Percentiles rank a stretch among this genome's conserved stretches.
These are phyloP conservation scores for Chaenogobius annularis DNA, from an alignment of 2,113 vertebrate genomes.

Conservation along the genomic window DNA sequence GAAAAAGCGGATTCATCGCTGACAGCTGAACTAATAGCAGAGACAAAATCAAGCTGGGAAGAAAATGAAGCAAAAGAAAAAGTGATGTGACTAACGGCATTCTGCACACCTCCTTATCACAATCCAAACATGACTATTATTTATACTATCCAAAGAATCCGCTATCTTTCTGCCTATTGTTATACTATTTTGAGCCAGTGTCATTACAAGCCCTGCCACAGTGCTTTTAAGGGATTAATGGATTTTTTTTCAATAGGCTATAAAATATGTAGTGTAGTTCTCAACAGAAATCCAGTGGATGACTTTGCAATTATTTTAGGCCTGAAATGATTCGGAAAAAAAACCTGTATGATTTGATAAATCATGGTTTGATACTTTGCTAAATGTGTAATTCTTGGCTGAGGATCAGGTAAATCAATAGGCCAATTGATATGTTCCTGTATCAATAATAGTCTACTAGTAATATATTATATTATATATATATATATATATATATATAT, in stretches of 20 bases:
- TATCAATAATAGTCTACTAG: background rate
- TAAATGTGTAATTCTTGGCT: background rate
- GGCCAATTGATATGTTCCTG: too few species aligned
- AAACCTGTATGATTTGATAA: too few species aligned
- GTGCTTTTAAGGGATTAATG: constrained; percentile 55
- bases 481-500: too few species aligned
- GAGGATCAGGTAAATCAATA: background rate
- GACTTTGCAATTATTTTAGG: background rate
- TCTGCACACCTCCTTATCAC: constrained; percentile 35
- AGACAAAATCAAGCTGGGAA: constrained; percentile 18
- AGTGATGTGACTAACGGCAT: constrained; percentile 13
- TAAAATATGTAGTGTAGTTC: background rate
- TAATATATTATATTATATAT: too few species aligned
- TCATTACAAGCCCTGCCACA: constrained; percentile 31
- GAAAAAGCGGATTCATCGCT: constrained; percentile 11
- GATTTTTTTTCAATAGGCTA: constrained; percentile 5
- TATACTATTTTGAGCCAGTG: constrained; percentile 35
- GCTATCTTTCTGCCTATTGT: constrained; percentile 38
- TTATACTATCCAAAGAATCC: constrained; percentile 22
- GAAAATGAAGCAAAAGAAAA: background rate
- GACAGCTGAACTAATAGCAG: constrained; percentile 34
- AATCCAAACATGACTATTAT: constrained; percentile 19
- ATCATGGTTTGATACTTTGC: background rate
- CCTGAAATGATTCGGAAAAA: too few species aligned
- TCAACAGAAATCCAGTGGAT: background rate